Evolutionary conservation across 2,888 invertebrate genomes (phyloP), one percentile per base, ranked within the genome.

Genomic region (Dione vanillae): DNA sequence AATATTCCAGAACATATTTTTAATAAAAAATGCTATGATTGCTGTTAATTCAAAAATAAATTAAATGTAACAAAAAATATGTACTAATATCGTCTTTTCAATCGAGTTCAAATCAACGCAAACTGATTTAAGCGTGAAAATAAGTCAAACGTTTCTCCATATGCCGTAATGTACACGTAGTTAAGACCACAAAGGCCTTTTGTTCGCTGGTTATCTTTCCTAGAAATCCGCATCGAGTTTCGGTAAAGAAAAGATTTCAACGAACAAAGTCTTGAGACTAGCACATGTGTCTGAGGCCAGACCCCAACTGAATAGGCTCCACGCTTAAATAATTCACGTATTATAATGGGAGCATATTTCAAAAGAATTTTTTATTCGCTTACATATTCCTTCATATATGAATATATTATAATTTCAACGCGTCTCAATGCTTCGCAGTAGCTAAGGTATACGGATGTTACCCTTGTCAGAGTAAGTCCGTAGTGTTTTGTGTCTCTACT

Each of bases 231-330:
- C 72, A 40, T 66, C 58, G 58, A 68, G 67, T 40, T 37, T 75
- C 75, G 74, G 65, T 70, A 73, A 78, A 79, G 76, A 79, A 82
- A 81, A 82, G 83, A 83, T 78, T 75, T 83, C 79, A 82, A 83
- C 82, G 82, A 78, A 76, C 77, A 75, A 73, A 67, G 40, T 69
- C 67, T 67, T 14, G 54, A 49, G 52, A 69, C 16, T 27, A 27
- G 27, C 49, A n/a, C 14, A 40, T 49, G 61, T 27, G 7, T 10
- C 20, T n/a, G 14, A n/a, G 14, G 11, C 19, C 43, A 19, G 16
- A 43, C 12, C 0, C 35, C 9, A 1, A 27, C 27, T 40, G 37
- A 56, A 54, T 35, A n/a, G 54, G 35, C 27, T 9, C 35, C n/a
- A 54, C 16, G n/a, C 16, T 37, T 37, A 3, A 56, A 56, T 40